Conservation (phyloP, 2,888 invertebrate genomes). For the Brachylomia viminalis region DNA sequence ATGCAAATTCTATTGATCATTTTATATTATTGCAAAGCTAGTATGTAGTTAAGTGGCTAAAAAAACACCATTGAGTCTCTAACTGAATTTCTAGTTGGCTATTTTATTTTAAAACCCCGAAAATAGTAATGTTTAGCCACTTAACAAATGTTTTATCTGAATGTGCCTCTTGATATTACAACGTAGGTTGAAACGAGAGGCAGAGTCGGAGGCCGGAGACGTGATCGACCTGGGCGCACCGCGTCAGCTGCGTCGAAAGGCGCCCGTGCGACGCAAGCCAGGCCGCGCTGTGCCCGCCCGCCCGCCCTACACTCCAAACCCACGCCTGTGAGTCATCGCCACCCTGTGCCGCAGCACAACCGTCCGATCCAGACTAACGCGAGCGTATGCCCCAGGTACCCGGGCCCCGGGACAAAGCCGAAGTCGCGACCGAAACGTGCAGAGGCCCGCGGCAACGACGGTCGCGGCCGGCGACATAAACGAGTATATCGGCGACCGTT, state of each 20-base stretch:
- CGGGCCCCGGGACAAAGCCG: slow-evolving; percentile 64
- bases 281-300: slow-evolving; percentile 1
- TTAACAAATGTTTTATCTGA: too few relatives aligned
- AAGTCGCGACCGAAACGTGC: slow-evolving; percentile 37
- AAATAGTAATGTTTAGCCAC: too few relatives aligned
- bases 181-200: slow-evolving; percentile 19
- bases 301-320: slow-evolving; percentile 76
- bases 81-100: too few relatives aligned
- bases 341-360: background rate
- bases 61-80: too few relatives aligned
- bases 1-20: too few relatives aligned
- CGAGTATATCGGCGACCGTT: slow-evolving; percentile 72
- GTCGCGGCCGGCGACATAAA: slow-evolving; percentile 66
- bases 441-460: slow-evolving; percentile 49
- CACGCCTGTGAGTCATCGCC: slow-evolving; percentile 77
- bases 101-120: too few relatives aligned
- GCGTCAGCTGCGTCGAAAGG: slow-evolving; percentile 56
- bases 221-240: slow-evolving; percentile 75
- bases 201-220: slow-evolving; percentile 64
- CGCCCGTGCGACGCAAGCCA: slow-evolving; percentile 44
- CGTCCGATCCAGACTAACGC: slow-evolving; percentile 3
- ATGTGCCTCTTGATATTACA: background rate
- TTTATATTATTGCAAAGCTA: too few relatives aligned
- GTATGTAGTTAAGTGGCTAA: too few relatives aligned
- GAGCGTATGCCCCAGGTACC: slow-evolving; percentile 70